Evolutionary conservation across 2,113 vertebrate species (phyloP).

Genomic region (Bujurquina vittata): DNA sequence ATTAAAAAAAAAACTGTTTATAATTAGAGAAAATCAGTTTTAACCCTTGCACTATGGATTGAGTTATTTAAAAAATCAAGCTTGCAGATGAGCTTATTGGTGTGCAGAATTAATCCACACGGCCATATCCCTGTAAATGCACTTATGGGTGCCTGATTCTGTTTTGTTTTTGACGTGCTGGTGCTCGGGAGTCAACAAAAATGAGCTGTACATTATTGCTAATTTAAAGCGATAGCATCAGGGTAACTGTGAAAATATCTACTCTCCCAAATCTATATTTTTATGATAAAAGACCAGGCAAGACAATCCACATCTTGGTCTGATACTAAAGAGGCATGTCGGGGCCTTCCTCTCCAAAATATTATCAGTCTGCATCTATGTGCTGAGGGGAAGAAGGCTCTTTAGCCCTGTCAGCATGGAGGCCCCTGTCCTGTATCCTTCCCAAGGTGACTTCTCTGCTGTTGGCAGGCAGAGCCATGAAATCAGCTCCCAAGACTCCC

Average conservation of each 20-base stretch:
- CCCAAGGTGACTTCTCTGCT: constrained; percentile 75
- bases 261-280: no score
- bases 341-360: background rate
- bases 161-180: background rate
- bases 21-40: background rate
- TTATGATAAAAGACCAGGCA: background rate
- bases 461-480: constrained; percentile 62
- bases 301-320: background rate
- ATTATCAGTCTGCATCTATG: constrained; percentile 13
- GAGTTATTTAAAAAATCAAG: background rate
- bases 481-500: constrained; percentile 22
- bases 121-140: no score
- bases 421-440: constrained; percentile 48
- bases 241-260: background rate
- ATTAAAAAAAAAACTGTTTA: background rate
- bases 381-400: constrained; percentile 17
- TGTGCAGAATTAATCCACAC: background rate
- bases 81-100: background rate
- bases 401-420: constrained; percentile 68
- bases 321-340: background rate
- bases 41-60: background rate
- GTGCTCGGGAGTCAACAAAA: background rate
- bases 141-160: background rate
- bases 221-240: background rate
- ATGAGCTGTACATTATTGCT: background rate